Conservation (phyloP, 1,140 invertebrate species). For the Drosophila mojavensis region DNA sequence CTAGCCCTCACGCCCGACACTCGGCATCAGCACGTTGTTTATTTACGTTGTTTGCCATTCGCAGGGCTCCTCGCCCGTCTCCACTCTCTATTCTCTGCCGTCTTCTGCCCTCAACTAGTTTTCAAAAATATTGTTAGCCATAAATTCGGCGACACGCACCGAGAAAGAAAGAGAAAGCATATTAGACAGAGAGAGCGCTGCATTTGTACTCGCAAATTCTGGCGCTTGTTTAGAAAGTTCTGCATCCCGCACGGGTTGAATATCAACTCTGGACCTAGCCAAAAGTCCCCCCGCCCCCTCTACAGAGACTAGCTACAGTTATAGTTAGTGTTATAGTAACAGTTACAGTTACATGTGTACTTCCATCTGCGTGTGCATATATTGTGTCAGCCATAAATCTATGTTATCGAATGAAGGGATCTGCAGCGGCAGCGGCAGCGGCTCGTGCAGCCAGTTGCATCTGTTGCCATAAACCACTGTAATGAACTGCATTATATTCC, state of each 20-base stretch:
- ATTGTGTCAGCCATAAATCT: conserved; percentile 1
- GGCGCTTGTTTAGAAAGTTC: conserved; percentile 67
- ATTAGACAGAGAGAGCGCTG: conserved; percentile 16
- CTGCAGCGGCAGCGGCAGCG: neutral
- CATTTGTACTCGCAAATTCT: conserved; percentile 63
- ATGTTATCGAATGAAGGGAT: neutral
- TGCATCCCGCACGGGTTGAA: conserved; percentile 41
- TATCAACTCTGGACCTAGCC: conserved; percentile 53
- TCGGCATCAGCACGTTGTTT: conserved; percentile 52
- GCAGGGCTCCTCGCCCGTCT: conserved; percentile 9
- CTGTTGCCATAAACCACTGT: neutral
- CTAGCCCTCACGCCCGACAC: conserved; percentile 8
- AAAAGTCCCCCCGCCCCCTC: conserved; percentile 2
- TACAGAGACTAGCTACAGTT: neutral
- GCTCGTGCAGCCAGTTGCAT: neutral
- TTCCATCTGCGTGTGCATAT: neutral
- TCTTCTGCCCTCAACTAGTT: conserved; percentile 36
- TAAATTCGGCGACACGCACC: conserved; percentile 70
- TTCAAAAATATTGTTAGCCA: conserved; percentile 75
- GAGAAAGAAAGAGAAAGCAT: neutral
- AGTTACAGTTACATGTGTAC: conserved; percentile 10
- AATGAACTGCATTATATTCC: neutral
- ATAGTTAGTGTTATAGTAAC: neutral
- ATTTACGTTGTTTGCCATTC: conserved; percentile 79
- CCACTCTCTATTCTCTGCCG: conserved; percentile 17